Base-by-base conservation (phyloP, 2,797 vertebrate species). In the Mormyrus proboscirostris region DNA sequence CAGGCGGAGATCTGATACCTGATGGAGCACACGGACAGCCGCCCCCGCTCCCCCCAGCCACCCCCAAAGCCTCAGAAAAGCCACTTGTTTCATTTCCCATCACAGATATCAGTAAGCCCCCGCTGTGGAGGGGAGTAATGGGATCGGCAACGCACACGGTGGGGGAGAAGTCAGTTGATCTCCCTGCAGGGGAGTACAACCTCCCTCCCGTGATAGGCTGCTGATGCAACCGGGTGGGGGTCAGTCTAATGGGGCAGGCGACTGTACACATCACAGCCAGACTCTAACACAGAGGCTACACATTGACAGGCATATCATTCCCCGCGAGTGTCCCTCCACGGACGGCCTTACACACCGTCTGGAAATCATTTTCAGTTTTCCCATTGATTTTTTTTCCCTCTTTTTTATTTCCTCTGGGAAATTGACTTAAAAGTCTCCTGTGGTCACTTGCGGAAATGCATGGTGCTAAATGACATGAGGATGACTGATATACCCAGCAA, bases 171-270 rank as follows among this genome's bases (percentile, higher is more conserved):
- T 59, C 86, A 22, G 57, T 50, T 88, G 38, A 65, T 53, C 87
- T 65, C 57, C 53, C 14, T 41, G 33, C 86, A 87, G 51, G 86
- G 51, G 33, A 41, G 33, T 10, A 87, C 51, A 84, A 33, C 65
- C 65, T 3, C 33, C 53, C 33, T 33, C 29, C 33, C 53, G n/a
- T 50, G 44, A 57, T 33, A 44, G 86, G 53, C 51, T 59, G 16
- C 86, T 87, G 33, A 33, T 57, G 33, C 86, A 87, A 41, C 51
- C 86, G 4, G 50, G 86, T 87, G 86, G 29, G 86, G 53, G 86
- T 87, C 86, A 59, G 86, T 41, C 29, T 87, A 41, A 41, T 19
- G 86, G 86, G 8, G 14, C 51, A 59, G 38, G 53, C 16, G 9
- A 87, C 29, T 38, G 51, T 9, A 57, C 51, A 87, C 29, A 87